Base-by-base conservation (phyloP, 2,888 invertebrate species). In the Parnassius mnemosyne region DNA sequence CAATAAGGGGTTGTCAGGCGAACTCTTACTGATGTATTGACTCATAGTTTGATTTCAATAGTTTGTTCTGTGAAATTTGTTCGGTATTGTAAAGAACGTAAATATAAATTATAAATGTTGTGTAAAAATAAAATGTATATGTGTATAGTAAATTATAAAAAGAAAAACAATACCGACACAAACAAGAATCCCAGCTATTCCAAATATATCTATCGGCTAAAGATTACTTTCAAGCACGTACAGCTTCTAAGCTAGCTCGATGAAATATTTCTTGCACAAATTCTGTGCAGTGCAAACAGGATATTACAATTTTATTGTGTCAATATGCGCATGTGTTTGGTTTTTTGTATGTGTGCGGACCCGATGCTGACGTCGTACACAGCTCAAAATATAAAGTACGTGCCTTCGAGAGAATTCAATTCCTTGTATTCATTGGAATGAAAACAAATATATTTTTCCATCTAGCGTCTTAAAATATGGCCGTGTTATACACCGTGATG, bases 391-490 rank as follows among this genome's bases (percentile, higher is more conserved):
- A 62, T 57, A 53, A 53, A 57, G 25, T 53, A 53, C 57, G 25
- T 10, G 56, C 53, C n/a, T 62, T 53, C 53, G 49, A 47, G 49
- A 16, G 49, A 62, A 62, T 62, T 57, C 53, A 57, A 62, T 62
- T 57, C 57, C 57, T 49, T 62, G 57, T 46, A 57, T 62, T 57
- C 61, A 47, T 49, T 47, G 49, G 34, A 57, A 53, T 53, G 61
- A 53, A 57, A 53, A 57, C 61, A 62, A 62, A 34, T 57, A 62
- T 53, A 57, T 62, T 53, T 56, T 57, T 53, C 61, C 53, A 62
- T 61, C 44, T 51, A 47, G 50, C 49, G 56, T 56, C 61, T 61
- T 61, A 61, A 34, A 61, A 56, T 61, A 46, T 52, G 51, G 20
- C 46, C 44, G 56, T 16, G 16, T 42, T 43, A 10, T 42, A 46